Evolutionary conservation across 2,888 invertebrate genomes (phyloP), one percentile per base, ranked within the genome.

Genomic region (Labia minor): DNA sequence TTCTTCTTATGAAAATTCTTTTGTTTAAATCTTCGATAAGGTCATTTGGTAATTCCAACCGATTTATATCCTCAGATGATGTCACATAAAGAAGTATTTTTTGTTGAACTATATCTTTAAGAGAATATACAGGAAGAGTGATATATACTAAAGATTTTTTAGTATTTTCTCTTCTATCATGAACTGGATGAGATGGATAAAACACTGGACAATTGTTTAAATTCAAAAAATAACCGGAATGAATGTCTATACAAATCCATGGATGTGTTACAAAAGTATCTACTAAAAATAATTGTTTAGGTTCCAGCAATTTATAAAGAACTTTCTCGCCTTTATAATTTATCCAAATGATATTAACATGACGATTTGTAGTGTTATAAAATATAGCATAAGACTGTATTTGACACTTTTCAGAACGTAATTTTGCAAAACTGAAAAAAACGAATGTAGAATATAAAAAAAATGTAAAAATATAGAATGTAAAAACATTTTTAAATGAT

Each of bases 181-280:
- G 14, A n/a, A 14, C 6, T 14, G 49, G 49, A 14, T 4, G 49
- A 49, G 14, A 49, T 8, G 49, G 49, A 14, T 49, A 49, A 49
- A 49, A 49, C 14, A 49, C 16, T n/a, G 49, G 4, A 49, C 14
- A 8, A 14, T 49, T 49, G 16, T 49, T 49, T 49, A 49, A 4
- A 49, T 10, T 4, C 14, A 49, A 16, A 49, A 8, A 49, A 49
- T 4, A 49, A 3, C 49, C 49, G 14, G 89, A 89, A 0, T 81
- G 77, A 0, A 82, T 77, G 75, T 92, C 90, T 0, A 86, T 80
- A 74, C 91, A 92, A 69, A 92, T 85, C 92, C 93, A 94, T 0
- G 90, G 90, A 78, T 94, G 93, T 0, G 87, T 86, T 14, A 86
- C 84, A 75, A 81, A 94, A 0, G 93, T 89, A 72, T 89, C 87